Base-by-base conservation (phyloP, 2,888 invertebrate species). In the Eremobia ochroleuca region DNA sequence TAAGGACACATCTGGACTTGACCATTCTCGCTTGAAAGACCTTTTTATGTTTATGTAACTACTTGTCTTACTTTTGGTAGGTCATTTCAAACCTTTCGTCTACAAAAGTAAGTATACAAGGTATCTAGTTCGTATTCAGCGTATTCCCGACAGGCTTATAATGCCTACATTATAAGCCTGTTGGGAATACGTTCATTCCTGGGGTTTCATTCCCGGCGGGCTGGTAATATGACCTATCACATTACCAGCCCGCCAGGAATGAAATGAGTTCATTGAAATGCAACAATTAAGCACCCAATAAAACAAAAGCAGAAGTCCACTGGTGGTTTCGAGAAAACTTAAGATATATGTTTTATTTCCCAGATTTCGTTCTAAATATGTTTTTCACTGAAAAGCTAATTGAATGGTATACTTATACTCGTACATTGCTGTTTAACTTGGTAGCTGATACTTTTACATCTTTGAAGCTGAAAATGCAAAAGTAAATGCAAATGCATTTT, bases 1-100 rank as follows among this genome's bases (percentile, higher is more conserved):
- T 66, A 61, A 46, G 25, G 61, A 13, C 80, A 28, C 80, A 77
- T 80, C 77, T 80, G 80, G 69, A 15, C 25, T 37, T 46, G 31
- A 37, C 52, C 28, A 31, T 66, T 59, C 25, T 67, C 34, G 21
- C 52, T 31, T 13, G 46, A 80, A 55, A 66, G 25, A 4, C n/a
- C 37, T 40, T 59, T 64, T 74, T 74, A 64, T 25, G 43, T 59
- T 82, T 21, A 76, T 70, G 18, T 43, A 61, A 77, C 9, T n/a
- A n/a, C n/a, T n/a, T n/a, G 31, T 52, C 8, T 2, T n/a, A 55
- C n/a, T 46, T 31, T 64, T 31, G 34, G n/a, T 49, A 25, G 34
- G 28, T n/a, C 9, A 49, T 25, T 46, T 15, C 13, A 46, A 28
- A 28, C 43, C 21, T 25, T 66, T 28, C 21, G 28, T 28, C 1